Conservation (phyloP, 2,113 vertebrate genomes). For the Pedetes capensis region DNA sequence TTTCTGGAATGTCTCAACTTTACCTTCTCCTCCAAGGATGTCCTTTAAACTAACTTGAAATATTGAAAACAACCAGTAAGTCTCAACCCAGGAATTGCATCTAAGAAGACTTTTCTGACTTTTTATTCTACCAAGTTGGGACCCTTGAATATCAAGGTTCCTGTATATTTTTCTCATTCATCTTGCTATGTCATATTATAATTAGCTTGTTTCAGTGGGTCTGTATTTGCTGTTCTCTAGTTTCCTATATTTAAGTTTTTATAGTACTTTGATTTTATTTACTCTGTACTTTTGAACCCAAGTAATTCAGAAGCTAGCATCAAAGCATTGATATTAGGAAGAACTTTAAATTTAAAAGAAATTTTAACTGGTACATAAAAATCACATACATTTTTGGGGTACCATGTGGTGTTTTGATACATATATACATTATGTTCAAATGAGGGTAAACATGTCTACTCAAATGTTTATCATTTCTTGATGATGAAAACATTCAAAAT, state of each 20-base stretch:
- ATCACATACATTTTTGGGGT: background rate
- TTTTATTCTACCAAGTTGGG: background rate
- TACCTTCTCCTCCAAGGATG: background rate
- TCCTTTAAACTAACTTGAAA: background rate
- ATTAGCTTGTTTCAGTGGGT: background rate
- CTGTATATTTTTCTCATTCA: background rate
- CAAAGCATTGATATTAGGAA: background rate
- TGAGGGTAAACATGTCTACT: background rate
- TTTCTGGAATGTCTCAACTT: background rate
- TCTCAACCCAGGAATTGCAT: background rate
- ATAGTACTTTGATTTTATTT: background rate
- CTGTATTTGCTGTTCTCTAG: background rate
- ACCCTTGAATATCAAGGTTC: background rate
- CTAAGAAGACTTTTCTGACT: background rate
- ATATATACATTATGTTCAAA: background rate
- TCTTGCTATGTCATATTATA: background rate
- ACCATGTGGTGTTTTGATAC: background rate
- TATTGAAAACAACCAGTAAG: background rate
- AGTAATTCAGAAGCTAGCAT: background rate
- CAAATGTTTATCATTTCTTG: background rate
- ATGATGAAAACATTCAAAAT: background rate
- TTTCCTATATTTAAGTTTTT: background rate
- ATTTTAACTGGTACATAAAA: background rate
- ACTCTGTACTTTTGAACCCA: conserved; percentile 12
- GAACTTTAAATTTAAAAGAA: background rate